phyloP scores from a whole-genome alignment of 1,140 invertebrate species.

The Drosophila saltans region DNA sequence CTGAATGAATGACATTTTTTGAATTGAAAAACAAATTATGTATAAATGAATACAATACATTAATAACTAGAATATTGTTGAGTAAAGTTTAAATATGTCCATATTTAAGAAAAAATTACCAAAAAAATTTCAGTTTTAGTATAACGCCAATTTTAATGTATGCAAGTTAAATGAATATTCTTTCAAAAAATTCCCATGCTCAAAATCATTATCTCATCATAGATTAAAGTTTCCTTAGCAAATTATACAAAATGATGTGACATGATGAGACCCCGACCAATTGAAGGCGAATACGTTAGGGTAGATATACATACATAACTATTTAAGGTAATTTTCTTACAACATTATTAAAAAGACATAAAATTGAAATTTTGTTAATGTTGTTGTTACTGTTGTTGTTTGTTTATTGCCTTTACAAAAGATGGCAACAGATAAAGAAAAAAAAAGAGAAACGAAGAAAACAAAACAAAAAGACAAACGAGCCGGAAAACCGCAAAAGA shows the following conservation, averaged over 20 bases:
- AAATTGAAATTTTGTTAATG: conserved; percentile 41
- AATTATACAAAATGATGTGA: conserved; percentile 31
- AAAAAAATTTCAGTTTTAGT: no score
- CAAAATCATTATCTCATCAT: conserved; percentile 14
- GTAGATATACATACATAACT: no score
- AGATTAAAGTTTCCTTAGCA: neutral
- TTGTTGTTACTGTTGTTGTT: conserved; percentile 32
- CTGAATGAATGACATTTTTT: no score
- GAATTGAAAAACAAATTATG: no score
- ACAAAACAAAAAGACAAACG: conserved; percentile 39
- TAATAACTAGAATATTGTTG: no score
- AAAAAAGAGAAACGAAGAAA: conserved; percentile 39
- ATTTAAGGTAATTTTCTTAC: conserved; percentile 36
- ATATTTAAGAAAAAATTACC: no score
- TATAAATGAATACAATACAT: no score
- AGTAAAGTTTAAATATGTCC: no score
- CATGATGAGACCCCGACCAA: neutral
- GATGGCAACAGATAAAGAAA: conserved; percentile 54
- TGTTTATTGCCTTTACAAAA: conserved; percentile 30
- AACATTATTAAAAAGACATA: conserved; percentile 79
- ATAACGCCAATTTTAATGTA: no score
- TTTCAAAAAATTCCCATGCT: neutral
- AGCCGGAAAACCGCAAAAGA: conserved; percentile 69
- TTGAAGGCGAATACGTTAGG: no score
- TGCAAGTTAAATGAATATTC: no score